Conservation (phyloP, 2,797 vertebrate genomes). For the Scomberomorus guttatus region DNA sequence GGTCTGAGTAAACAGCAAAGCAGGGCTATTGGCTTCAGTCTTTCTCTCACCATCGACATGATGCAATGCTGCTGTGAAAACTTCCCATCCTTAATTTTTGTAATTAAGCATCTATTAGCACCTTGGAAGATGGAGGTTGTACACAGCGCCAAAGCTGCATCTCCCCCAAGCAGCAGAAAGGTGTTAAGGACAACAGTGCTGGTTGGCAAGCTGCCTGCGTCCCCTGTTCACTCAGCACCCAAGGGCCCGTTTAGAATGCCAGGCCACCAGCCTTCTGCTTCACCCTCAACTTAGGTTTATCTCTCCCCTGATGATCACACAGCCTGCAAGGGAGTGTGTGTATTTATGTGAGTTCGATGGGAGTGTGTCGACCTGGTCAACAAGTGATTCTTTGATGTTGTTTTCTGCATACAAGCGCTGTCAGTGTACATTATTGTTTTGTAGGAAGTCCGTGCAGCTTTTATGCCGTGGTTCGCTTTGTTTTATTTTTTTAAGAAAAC, state of each 20-base stretch:
- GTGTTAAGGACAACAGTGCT: constrained; percentile 74
- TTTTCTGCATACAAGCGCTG: constrained; percentile 10
- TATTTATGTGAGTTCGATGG: constrained; percentile 19
- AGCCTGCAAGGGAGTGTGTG: constrained; percentile 22
- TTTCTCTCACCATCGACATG: constrained; percentile 11
- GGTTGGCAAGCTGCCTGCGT: constrained; percentile 73
- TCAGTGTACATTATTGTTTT: constrained; percentile 10
- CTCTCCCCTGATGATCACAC: constrained; percentile 51
- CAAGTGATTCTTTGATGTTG: constrained; percentile 39
- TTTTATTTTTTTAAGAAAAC: neutral
- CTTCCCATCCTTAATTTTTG: constrained; percentile 31
- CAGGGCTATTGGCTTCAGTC: neutral
- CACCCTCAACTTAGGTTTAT: constrained; percentile 49
- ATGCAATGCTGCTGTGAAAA: constrained; percentile 39
- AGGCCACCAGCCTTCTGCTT: constrained; percentile 55
- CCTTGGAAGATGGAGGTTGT: constrained; percentile 42
- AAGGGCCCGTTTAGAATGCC: constrained; percentile 66
- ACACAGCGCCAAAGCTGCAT: constrained; percentile 32
- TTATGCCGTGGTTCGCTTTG: neutral
- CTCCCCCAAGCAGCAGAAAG: constrained; percentile 53
- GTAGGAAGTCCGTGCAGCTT: neutral
- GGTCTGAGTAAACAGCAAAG: constrained; percentile 12
- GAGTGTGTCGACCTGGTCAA: constrained; percentile 36
- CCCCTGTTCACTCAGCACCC: constrained; percentile 76
- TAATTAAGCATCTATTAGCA: constrained; percentile 67